Conservation (phyloP, 2,888 invertebrate species). For the Cephus pygmeus region DNA sequence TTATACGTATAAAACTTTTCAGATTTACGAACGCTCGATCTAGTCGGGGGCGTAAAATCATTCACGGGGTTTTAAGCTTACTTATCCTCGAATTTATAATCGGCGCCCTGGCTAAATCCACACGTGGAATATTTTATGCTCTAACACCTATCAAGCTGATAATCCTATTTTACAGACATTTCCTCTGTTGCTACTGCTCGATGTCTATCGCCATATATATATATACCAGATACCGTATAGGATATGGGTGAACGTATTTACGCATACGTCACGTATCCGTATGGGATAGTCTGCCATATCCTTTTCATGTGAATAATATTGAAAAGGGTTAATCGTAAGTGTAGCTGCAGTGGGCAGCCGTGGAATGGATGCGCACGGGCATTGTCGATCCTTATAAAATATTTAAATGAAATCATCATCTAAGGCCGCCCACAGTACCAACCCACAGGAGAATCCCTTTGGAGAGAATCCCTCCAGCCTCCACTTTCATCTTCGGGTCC, state of each 20-base stretch:
- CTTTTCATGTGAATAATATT: not conserved
- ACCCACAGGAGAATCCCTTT: constrained; percentile 7
- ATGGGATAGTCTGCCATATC: not conserved
- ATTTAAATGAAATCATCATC: constrained; percentile 46
- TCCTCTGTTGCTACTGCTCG: not conserved
- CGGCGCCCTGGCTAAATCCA: constrained; percentile 5
- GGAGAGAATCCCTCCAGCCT: constrained; percentile 26
- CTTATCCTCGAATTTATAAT: constrained; percentile 5
- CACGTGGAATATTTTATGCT: constrained; percentile 2
- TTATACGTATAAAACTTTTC: not conserved
- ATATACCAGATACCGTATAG: not conserved
- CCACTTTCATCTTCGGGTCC: constrained; percentile 17
- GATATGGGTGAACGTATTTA: not conserved
- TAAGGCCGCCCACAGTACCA: constrained; percentile 24
- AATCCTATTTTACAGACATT: constrained; percentile 6
- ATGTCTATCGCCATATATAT: not conserved
- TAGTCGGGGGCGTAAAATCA: not conserved
- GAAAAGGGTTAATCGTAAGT: not conserved
- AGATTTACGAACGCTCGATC: not conserved
- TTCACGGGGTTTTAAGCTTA: not conserved
- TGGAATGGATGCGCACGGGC: not conserved
- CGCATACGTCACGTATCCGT: not conserved
- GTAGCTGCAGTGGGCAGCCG: not conserved
- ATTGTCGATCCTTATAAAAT: constrained; percentile 29
- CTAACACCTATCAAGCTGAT: constrained; percentile 2